Percentiles rank a stretch among this genome's conserved stretches.
These are phyloP conservation scores for Dicerorhinus sumatrensis DNA, from an alignment of 2,113 vertebrate genomes.

Conservation along the genomic window DNA sequence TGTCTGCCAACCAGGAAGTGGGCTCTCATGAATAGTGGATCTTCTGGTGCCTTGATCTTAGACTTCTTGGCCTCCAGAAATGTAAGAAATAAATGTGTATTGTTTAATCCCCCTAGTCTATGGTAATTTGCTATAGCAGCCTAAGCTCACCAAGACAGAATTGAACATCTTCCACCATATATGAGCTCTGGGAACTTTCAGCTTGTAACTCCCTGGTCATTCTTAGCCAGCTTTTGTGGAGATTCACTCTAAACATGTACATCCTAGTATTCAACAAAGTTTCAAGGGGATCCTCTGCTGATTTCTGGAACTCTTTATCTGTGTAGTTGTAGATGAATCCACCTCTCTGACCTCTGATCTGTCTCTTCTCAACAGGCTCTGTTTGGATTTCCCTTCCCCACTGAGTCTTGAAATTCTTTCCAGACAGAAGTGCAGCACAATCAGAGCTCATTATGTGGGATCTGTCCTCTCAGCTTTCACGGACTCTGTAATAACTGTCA, in stretches of 20 bases:
- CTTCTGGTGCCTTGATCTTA: not conserved
- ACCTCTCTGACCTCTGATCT: not conserved
- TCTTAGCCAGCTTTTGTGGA: not conserved
- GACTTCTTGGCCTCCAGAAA: not conserved
- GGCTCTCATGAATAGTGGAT: not conserved
- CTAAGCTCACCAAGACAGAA: not conserved
- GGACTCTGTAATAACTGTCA: not conserved
- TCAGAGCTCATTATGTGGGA: not conserved
- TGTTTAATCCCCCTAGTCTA: not conserved
- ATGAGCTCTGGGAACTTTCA: not conserved
- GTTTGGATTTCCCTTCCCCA: not conserved
- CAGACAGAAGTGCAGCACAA: not conserved
- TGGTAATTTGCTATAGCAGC: not conserved
- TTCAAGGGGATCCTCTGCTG: not conserved
- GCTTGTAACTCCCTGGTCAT: not conserved
- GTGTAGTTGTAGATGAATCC: not conserved
- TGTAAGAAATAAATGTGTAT: not conserved
- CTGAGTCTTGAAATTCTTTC: not conserved
- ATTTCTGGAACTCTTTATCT: not conserved
- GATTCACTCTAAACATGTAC: not conserved
- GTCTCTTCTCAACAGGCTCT: not conserved
- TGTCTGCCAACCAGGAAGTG: not conserved
- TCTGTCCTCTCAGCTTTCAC: not conserved
- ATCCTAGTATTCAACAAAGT: not conserved
- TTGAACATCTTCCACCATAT: not conserved